phyloP scores from a whole-genome alignment of 2,113 vertebrate species.

The Dissostichus mawsoni region DNA sequence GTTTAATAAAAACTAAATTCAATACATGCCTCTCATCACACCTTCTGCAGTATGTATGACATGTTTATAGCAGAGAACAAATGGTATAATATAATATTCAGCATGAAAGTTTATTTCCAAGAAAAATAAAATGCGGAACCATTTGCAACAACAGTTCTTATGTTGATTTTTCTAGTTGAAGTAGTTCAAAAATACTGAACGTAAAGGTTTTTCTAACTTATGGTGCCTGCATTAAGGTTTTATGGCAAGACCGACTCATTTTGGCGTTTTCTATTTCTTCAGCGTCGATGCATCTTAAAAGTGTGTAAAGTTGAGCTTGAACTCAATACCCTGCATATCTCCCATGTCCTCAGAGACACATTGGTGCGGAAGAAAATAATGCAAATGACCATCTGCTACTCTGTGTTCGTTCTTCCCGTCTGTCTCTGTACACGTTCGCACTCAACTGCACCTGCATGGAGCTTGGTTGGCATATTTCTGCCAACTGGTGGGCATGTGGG shows the following conservation, averaged over 20 bases:
- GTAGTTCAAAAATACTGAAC: not conserved
- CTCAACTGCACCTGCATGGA: conserved; percentile 34
- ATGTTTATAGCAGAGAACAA: conserved; percentile 22
- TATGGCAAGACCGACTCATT: not conserved
- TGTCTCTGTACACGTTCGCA: conserved; percentile 8
- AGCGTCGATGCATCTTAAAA: not conserved
- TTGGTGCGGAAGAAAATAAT: conserved; percentile 34
- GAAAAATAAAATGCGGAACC: too few species aligned
- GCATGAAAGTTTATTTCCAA: not conserved
- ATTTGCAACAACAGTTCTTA: too few species aligned
- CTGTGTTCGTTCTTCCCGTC: conserved; percentile 14
- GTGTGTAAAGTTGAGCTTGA: not conserved
- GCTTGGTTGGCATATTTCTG: conserved; percentile 31
- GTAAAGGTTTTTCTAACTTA: not conserved
- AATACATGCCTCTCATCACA: not conserved
- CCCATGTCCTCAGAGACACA: conserved; percentile 15
- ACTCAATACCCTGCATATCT: not conserved
- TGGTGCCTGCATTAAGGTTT: not conserved
- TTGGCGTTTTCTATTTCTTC: not conserved
- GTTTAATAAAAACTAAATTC: conserved; percentile 44
- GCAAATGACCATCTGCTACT: conserved; percentile 61
- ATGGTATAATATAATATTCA: conserved; percentile 15
- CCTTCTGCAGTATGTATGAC: conserved; percentile 35
- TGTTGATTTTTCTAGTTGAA: too few species aligned
- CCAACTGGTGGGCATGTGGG: conserved; percentile 32